A percentile compares a stretch with the other conserved stretches of the same genome.
Conservation (phyloP, 2,113 vertebrate species). For the Microcebus ravelobensis region DNA sequence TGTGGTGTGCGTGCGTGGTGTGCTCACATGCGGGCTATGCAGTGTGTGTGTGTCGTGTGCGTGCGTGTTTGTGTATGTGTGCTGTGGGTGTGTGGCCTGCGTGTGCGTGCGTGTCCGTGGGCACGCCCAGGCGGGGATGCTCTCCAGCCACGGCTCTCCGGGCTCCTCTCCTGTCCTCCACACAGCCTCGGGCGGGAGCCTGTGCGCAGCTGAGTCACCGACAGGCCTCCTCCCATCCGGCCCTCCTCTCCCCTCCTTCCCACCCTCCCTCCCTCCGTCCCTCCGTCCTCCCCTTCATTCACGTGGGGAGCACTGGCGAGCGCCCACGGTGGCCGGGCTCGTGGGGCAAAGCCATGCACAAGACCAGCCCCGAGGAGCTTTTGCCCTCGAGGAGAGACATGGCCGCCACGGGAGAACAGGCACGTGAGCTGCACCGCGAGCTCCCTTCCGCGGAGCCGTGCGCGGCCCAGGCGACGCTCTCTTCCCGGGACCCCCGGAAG, state of each 20-base stretch:
- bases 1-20: too few relatives aligned
- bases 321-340: not conserved
- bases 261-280: not conserved
- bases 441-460: not conserved
- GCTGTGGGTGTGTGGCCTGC: not conserved
- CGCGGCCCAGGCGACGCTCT: accelerated
- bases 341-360: not conserved
- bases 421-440: accelerated
- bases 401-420: accelerated
- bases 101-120: not conserved
- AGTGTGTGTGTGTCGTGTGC: too few relatives aligned
- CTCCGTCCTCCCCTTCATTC: not conserved
- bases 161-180: not conserved
- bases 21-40: too few relatives aligned
- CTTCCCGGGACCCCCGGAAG: not conserved
- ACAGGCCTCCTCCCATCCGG: too few relatives aligned
- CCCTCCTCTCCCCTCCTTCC: accelerated
- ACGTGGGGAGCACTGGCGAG: not conserved
- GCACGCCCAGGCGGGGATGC: accelerated
- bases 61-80: not conserved
- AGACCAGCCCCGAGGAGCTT: not conserved
- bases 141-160: not conserved
- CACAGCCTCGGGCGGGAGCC: accelerated
- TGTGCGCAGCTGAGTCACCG: too few relatives aligned
- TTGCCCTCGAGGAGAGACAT: accelerated